These are phyloP conservation scores for Hirtodrosophila confusa DNA, from an alignment of 2,888 invertebrate species.

Conservation along the genomic window DNA sequence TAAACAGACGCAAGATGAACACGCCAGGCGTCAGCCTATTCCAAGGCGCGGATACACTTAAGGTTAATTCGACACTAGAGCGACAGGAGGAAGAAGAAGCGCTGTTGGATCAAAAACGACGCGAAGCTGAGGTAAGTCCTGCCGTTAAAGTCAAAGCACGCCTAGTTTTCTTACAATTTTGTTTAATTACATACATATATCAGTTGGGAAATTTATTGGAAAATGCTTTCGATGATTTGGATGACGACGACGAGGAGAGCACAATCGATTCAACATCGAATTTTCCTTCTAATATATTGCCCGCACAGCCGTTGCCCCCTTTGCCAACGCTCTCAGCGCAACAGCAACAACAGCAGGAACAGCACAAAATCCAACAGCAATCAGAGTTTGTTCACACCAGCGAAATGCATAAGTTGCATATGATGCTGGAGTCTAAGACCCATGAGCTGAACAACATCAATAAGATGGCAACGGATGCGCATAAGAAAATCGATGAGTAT, in stretches of 20 bases:
- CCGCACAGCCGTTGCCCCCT: slow-evolving; percentile 28
- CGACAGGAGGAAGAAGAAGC: slow-evolving; percentile 89
- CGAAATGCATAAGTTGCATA: slow-evolving; percentile 75
- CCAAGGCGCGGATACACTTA: slow-evolving; percentile 88
- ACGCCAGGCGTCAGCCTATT: slow-evolving; percentile 89
- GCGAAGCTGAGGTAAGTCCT: slow-evolving; percentile 87
- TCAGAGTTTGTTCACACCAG: slow-evolving; percentile 23
- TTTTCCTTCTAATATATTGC: slow-evolving; percentile 71
- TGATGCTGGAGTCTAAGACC: slow-evolving; percentile 84
- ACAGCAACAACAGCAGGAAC: slow-evolving; percentile 17
- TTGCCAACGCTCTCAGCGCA: slow-evolving; percentile 15
- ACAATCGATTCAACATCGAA: slow-evolving; percentile 86
- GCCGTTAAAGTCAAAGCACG: too few relatives aligned
- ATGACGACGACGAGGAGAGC: slow-evolving; percentile 88
- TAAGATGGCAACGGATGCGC: slow-evolving; percentile 79
- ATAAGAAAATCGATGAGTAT: slow-evolving; percentile 82
- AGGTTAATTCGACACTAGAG: slow-evolving; percentile 87
- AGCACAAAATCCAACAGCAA: slow-evolving; percentile 21
- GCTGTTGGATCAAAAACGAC: slow-evolving; percentile 88
- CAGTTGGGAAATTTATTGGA: slow-evolving; percentile 88
- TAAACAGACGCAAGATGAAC: slow-evolving; percentile 84
- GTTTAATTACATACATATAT: not conserved
- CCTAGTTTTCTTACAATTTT: not conserved
- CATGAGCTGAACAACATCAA: slow-evolving; percentile 84
- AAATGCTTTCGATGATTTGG: slow-evolving; percentile 89